A percentile compares a stretch with the other conserved stretches of the same genome.
Conservation (phyloP, 1,140 invertebrate genomes). For the Brachionus paranguensis region DNA sequence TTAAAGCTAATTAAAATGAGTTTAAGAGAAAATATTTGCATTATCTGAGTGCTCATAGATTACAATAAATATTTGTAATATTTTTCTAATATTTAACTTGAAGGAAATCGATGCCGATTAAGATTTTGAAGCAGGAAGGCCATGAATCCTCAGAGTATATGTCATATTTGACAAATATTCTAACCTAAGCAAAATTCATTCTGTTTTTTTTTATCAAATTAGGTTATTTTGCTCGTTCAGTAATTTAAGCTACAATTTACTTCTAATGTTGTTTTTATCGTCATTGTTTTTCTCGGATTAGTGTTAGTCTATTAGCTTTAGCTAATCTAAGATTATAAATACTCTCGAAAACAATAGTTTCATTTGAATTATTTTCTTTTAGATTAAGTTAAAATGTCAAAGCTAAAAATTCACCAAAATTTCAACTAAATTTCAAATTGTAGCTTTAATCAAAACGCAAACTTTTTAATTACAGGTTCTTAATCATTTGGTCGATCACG, state of each 20-base stretch:
- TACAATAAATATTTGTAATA: background rate
- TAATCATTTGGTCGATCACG: background rate
- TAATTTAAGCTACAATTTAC: background rate
- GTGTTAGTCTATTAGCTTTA: background rate
- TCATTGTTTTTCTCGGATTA: conserved; percentile 20
- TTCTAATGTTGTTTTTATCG: background rate
- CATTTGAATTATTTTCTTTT: conserved; percentile 2
- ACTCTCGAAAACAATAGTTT: background rate
- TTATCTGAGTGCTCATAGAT: background rate
- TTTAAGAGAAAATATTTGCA: background rate
- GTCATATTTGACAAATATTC: conserved; percentile 13
- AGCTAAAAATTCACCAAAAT: background rate
- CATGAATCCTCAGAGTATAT: background rate
- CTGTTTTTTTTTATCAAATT: background rate
- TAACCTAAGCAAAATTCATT: background rate
- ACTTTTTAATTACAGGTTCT: background rate
- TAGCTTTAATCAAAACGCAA: background rate
- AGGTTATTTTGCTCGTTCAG: background rate
- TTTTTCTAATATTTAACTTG: background rate
- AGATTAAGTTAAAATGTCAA: background rate
- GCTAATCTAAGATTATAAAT: conserved; percentile 15
- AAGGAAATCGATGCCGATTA: background rate
- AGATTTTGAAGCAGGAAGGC: background rate
- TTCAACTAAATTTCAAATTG: background rate
- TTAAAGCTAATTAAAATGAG: background rate